Base-by-base conservation (phyloP, 2,888 invertebrate genomes). In the Autographa gamma region DNA sequence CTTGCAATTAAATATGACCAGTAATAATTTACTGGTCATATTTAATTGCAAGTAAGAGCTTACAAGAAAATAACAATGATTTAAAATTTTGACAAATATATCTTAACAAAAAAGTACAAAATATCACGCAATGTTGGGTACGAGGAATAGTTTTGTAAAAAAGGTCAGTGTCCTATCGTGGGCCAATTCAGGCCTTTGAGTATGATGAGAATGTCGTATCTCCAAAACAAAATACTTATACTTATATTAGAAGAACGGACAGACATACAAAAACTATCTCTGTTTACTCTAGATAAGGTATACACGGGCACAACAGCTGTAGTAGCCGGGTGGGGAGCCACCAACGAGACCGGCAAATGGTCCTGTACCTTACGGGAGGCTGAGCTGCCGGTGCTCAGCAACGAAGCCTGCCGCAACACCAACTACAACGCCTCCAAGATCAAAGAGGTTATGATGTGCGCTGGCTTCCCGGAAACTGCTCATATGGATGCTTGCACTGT, bases 391-490 rank as follows among this genome's bases (percentile, higher is more conserved):
- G 96, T 97, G 14, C 91, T 97, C 9, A 96, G 96, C 81, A 98
- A 98, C 86, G 97, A 97, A 13, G 97, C 96, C 63, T 98, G 98
- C 86, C 96, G 96, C 73, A 96, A 93, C 61, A 98, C 98, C 2
- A 98, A 97, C 81, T 98, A 98, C 90, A 97, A 97, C 61, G 96
- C 97, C 9, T 96, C 97, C 67, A 98, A 98, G 97, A 98, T 98
- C 77, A 97, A 97, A 16, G 98, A 98, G 77, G 98, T 98, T 85
- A 98, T 98, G 98, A 93, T 98, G 95, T 98, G 98, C 86, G 98
- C 98, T 16, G 98, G 98, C 0, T 98, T 97, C 89, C 96, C 97
- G 0, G 96, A 96, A 59, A 96, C 95, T 0, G 98, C 98, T 9
- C 96, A 97, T 88, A 97, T 97, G 84, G 98, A 98, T 88, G 98